A percentile compares a stretch with the other conserved stretches of the same genome.
These are phyloP conservation scores for Vanessa cardui DNA, from an alignment of 2,888 invertebrate species.

Conservation along the genomic window DNA sequence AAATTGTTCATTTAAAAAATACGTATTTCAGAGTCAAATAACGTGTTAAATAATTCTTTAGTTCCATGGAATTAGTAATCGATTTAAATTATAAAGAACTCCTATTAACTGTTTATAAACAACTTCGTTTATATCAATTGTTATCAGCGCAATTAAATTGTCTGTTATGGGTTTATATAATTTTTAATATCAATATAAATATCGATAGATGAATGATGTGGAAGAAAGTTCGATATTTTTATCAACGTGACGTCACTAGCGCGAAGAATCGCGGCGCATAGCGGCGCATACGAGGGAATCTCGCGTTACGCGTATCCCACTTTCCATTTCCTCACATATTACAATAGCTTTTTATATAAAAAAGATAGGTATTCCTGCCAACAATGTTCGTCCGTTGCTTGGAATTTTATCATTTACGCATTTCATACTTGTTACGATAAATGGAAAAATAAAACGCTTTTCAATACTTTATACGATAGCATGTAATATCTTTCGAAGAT, in stretches of 20 bases:
- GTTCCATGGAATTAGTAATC: not conserved
- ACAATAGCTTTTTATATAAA: constrained; percentile 39
- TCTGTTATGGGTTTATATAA: no score
- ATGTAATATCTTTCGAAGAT: not conserved
- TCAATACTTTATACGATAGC: not conserved
- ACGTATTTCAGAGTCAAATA: not conserved
- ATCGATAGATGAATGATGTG: not conserved
- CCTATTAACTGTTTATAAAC: no score
- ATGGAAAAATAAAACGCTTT: not conserved
- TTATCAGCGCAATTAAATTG: no score
- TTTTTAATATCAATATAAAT: no score
- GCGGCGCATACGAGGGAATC: constrained; percentile 69
- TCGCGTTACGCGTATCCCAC: constrained; percentile 74
- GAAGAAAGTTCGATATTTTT: not conserved
- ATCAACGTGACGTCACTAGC: constrained; percentile 50
- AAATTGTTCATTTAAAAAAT: not conserved
- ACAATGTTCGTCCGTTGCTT: constrained; percentile 25
- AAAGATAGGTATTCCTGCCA: constrained; percentile 22
- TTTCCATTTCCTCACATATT: constrained; percentile 70
- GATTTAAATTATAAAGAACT: no score
- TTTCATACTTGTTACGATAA: not conserved
- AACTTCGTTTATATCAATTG: no score
- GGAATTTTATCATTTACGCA: constrained; percentile 25
- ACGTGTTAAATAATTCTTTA: not conserved
- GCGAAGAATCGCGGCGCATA: constrained; percentile 60